Percentiles rank a stretch among this genome's conserved stretches.
These are phyloP conservation scores for Catalaphyllia jardinei DNA, from an alignment of 64 coral and sea anemone genomes.

Conservation along the genomic window DNA sequence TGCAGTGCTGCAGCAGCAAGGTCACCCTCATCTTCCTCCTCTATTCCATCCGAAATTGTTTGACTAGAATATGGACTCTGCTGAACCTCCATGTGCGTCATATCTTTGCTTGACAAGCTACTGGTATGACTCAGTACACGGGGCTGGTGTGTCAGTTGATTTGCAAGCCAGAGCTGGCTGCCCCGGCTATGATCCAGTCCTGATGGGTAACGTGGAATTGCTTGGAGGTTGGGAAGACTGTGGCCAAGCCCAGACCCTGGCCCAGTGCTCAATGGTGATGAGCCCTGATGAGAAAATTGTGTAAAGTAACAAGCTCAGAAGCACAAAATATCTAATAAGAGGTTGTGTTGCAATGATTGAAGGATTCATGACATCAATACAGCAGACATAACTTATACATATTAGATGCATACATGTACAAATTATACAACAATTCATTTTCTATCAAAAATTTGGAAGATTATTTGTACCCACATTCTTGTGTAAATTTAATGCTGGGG, in stretches of 20 bases:
- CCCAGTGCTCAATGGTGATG: conserved; percentile 80
- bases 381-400: too few species aligned
- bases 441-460: too few species aligned
- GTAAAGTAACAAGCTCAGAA: background rate
- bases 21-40: conserved; percentile 89
- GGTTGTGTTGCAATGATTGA: too few species aligned
- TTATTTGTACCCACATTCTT: too few species aligned
- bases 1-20: conserved; percentile 83
- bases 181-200: conserved; percentile 71
- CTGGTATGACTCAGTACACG: conserved; percentile 49
- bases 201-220: conserved; percentile 71
- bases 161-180: conserved; percentile 67
- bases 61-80: conserved; percentile 84
- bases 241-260: conserved; percentile 90
- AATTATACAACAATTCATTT: too few species aligned
- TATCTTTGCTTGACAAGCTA: conserved; percentile 64
- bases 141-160: conserved; percentile 34
- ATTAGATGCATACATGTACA: too few species aligned
- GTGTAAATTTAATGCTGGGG: too few species aligned
- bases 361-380: background rate
- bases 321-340: background rate
- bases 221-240: conserved; percentile 96
- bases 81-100: conserved; percentile 56
- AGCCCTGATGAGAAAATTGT: conserved; percentile 25
- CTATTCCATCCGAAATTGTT: conserved; percentile 89